These are phyloP conservation scores for Drosophila cracens DNA, from an alignment of 2,888 invertebrate genomes.

Conservation along the genomic window DNA sequence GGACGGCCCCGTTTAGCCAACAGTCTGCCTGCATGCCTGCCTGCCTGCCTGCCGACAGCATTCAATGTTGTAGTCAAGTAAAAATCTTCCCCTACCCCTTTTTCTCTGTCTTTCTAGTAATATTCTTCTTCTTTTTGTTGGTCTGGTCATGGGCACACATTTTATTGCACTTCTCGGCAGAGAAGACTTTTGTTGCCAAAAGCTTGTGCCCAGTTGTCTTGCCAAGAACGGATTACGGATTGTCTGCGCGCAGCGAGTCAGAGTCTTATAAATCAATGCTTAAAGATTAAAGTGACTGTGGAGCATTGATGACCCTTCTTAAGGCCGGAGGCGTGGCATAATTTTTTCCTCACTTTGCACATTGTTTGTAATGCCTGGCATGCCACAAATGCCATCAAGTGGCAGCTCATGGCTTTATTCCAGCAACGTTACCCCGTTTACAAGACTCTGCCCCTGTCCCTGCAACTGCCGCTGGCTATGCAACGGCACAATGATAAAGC, in stretches of 20 bases:
- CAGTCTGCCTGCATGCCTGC: conserved; percentile 11
- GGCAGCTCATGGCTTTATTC: conserved; percentile 60
- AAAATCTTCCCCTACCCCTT: not conserved
- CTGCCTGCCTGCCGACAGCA: conserved; percentile 15
- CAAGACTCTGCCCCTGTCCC: not conserved
- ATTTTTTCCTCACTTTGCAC: conserved; percentile 54
- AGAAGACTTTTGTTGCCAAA: conserved; percentile 56
- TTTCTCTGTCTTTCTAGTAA: not conserved
- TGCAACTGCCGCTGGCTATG: not conserved
- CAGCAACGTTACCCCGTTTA: conserved; percentile 37
- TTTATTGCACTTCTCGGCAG: conserved; percentile 66
- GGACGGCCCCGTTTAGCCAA: conserved; percentile 66
- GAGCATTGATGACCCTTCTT: conserved; percentile 43
- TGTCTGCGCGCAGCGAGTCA: conserved; percentile 49
- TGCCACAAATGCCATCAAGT: conserved; percentile 62
- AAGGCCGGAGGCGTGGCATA: conserved; percentile 38
- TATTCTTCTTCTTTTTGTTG: conserved; percentile 19
- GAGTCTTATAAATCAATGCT: conserved; percentile 77
- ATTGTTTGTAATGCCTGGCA: conserved; percentile 69
- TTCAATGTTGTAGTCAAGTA: conserved; percentile 18
- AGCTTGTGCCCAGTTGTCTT: conserved; percentile 62
- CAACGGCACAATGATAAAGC: conserved; percentile 62
- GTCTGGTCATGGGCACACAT: conserved; percentile 60
- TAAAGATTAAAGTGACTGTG: conserved; percentile 67
- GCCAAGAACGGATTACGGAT: conserved; percentile 75